A percentile compares a stretch with the other conserved stretches of the same genome.
Conservation (phyloP, 2,888 invertebrate genomes). For the Margaritifera margaritifera region DNA sequence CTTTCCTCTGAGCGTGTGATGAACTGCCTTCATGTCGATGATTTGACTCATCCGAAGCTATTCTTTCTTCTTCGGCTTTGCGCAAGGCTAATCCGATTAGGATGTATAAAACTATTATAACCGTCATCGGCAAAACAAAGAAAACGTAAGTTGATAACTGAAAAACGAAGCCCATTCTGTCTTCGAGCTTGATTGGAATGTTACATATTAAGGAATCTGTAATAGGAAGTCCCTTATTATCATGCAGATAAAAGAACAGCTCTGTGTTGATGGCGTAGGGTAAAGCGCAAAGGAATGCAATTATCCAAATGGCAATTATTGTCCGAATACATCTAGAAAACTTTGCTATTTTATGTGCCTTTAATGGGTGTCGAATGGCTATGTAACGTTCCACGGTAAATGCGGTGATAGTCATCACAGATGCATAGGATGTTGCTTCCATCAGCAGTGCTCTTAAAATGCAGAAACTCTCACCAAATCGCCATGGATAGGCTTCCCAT, state of each 20-base stretch:
- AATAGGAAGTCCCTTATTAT: slow-evolving; percentile 37
- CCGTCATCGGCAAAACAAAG: slow-evolving; percentile 83
- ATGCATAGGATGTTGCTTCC: slow-evolving; percentile 87
- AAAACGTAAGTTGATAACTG: slow-evolving; percentile 88
- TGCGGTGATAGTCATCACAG: slow-evolving; percentile 92
- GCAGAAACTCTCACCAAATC: slow-evolving; percentile 73
- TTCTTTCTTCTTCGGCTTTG: slow-evolving; percentile 44
- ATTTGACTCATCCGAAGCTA: slow-evolving; percentile 33
- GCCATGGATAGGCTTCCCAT: slow-evolving; percentile 74
- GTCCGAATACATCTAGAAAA: slow-evolving; percentile 85
- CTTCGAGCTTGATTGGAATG: slow-evolving; percentile 50
- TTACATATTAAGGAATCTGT: slow-evolving; percentile 62
- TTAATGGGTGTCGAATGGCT: slow-evolving; percentile 92
- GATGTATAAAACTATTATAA: slow-evolving; percentile 84
- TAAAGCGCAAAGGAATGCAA: slow-evolving; percentile 83
- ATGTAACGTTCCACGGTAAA: slow-evolving; percentile 91
- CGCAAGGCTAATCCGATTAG: slow-evolving; percentile 63
- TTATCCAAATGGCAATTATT: slow-evolving; percentile 88
- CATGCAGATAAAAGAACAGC: slow-evolving; percentile 50
- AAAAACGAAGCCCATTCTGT: slow-evolving; percentile 75
- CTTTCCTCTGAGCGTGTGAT: slow-evolving; percentile 39
- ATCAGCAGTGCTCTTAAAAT: slow-evolving; percentile 73
- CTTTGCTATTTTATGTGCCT: slow-evolving; percentile 87
- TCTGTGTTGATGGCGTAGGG: slow-evolving; percentile 67
- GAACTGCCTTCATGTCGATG: slow-evolving; percentile 20